Percentiles rank a stretch among this genome's conserved stretches.
phyloP scores from a whole-genome alignment of 2,797 vertebrate genomes.

The Lacerta bilineata region DNA sequence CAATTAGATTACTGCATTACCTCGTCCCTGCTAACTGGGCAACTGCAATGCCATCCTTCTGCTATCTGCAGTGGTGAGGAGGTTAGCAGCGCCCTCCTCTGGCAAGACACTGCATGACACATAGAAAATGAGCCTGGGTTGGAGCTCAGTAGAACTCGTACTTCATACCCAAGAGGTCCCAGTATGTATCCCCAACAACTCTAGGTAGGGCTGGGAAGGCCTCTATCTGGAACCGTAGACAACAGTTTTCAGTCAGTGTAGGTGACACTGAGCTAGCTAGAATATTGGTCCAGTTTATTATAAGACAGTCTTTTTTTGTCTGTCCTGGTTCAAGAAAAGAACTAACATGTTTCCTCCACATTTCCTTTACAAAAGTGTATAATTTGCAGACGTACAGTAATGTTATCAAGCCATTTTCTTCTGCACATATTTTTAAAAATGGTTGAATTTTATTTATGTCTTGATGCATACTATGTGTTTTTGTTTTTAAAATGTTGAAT shows the following conservation, averaged over 20 bases:
- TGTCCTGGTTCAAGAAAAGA: neutral
- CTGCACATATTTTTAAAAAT: too few relatives aligned
- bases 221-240: neutral
- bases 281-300: too few relatives aligned
- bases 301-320: too few relatives aligned
- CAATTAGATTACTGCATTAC: neutral
- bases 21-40: neutral
- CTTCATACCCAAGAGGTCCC: neutral
- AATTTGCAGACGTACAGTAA: too few relatives aligned
- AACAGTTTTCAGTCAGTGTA: neutral
- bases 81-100: neutral
- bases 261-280: neutral
- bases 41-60: neutral
- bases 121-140: neutral
- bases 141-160: too few relatives aligned
- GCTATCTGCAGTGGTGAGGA: neutral
- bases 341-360: too few relatives aligned
- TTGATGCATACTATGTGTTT: too few relatives aligned
- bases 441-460: too few relatives aligned
- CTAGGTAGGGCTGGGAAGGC: neutral
- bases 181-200: too few relatives aligned
- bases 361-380: neutral
- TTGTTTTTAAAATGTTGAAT: too few relatives aligned
- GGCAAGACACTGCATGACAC: neutral
- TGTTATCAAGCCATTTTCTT: too few relatives aligned